phyloP scores from a whole-genome alignment of 2,113 vertebrate species.

The Isurus oxyrinchus region DNA sequence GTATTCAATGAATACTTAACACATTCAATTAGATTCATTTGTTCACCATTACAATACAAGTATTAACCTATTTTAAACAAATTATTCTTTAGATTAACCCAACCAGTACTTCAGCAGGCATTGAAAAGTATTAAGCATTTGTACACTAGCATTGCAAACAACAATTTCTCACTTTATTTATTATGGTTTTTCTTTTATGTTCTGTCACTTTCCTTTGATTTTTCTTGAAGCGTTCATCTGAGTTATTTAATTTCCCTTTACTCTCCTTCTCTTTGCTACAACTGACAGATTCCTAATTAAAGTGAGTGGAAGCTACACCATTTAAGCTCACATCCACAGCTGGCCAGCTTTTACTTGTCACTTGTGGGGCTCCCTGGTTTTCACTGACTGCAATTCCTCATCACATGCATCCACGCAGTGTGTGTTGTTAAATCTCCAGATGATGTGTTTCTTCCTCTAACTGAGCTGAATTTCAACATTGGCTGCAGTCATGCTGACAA shows the following conservation, averaged over 20 bases:
- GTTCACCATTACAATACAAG: not conserved
- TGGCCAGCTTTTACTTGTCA: constrained; percentile 14
- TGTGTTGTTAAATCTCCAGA: not conserved
- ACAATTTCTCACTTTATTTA: not conserved
- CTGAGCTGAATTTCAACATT: not conserved
- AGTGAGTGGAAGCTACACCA: not conserved
- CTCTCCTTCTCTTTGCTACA: not conserved
- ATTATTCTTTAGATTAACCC: not conserved
- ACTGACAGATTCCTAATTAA: constrained; percentile 25
- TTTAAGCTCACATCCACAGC: not conserved
- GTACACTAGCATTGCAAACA: not conserved
- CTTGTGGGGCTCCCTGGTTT: not conserved
- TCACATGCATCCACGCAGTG: not conserved
- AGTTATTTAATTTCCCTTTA: constrained; percentile 13
- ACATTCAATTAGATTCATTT: not conserved
- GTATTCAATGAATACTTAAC: not conserved
- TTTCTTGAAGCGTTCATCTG: not conserved
- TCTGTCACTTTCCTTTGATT: not conserved
- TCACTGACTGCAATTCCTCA: not conserved
- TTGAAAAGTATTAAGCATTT: not conserved
- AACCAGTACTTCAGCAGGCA: not conserved
- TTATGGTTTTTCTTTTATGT: not conserved
- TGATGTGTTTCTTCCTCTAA: not conserved
- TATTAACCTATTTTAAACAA: not conserved
- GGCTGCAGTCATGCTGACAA: not conserved